Conservation (phyloP, 2,888 invertebrate genomes). For the Drosophila kanekoi region DNA sequence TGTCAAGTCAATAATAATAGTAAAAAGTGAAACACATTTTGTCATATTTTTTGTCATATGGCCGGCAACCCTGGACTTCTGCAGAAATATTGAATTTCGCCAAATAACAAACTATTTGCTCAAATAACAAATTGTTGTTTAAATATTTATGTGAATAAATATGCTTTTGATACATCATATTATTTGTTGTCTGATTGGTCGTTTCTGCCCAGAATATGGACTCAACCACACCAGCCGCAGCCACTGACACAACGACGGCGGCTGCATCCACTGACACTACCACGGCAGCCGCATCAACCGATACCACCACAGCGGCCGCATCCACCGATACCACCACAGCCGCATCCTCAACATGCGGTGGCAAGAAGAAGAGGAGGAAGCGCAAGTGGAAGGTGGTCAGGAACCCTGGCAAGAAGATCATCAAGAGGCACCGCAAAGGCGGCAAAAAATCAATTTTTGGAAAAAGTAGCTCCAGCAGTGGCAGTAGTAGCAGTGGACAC, state of each 20-base stretch:
- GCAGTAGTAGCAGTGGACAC: too few relatives aligned
- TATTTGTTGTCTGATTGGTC: too few relatives aligned
- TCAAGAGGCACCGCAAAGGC: neutral
- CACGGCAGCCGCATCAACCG: neutral
- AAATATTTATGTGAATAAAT: too few relatives aligned
- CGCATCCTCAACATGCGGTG: neutral
- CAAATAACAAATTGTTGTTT: too few relatives aligned
- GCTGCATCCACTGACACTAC: neutral
- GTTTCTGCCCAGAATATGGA: too few relatives aligned
- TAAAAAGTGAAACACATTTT: too few relatives aligned
- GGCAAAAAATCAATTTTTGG: neutral
- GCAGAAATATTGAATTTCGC: too few relatives aligned
- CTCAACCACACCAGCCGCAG: neutral
- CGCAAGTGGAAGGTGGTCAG: neutral
- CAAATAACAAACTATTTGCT: too few relatives aligned
- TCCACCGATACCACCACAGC: neutral
- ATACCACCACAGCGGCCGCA: neutral
- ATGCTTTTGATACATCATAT: too few relatives aligned
- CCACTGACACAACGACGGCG: constrained; percentile 5
- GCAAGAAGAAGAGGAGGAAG: neutral
- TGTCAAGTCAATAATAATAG: too few relatives aligned
- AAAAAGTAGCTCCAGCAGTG: neutral
- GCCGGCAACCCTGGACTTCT: too few relatives aligned
- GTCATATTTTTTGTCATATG: too few relatives aligned
- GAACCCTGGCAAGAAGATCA: neutral